phyloP scores from a whole-genome alignment of 2,797 vertebrate species.

The Okamejei kenojei region DNA sequence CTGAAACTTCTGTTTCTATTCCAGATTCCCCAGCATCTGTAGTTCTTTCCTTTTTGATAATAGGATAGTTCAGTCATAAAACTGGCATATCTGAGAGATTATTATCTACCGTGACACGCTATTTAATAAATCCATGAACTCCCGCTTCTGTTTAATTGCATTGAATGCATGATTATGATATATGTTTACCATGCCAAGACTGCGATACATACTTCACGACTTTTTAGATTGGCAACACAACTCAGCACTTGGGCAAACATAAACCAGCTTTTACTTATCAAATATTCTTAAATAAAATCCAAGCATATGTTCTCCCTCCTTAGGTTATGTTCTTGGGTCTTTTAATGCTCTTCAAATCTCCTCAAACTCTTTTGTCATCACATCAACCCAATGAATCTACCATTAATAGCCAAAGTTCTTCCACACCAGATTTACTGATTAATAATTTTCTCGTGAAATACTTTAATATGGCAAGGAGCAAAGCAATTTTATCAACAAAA shows the following conservation, averaged over 20 bases:
- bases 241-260: background rate
- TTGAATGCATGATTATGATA: background rate
- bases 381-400: background rate
- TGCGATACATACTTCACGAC: background rate
- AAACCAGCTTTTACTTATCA: background rate
- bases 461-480: background rate
- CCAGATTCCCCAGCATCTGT: no score
- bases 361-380: background rate
- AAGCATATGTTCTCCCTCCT: background rate
- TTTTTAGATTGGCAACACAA: background rate
- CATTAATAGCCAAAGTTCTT: background rate
- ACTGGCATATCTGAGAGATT: background rate
- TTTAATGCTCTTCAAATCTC: background rate
- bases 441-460: background rate
- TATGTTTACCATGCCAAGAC: background rate
- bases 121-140: background rate
- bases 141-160: background rate
- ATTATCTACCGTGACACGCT: no score
- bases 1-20: no score
- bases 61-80: background rate
- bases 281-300: background rate
- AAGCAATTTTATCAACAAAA: background rate
- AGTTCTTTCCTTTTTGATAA: background rate
- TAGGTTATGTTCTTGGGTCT: background rate
- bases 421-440: background rate